Percentiles rank a stretch among this genome's conserved stretches.
phyloP scores from a whole-genome alignment of 2,888 invertebrate genomes.

The Hemaris fuciformis region DNA sequence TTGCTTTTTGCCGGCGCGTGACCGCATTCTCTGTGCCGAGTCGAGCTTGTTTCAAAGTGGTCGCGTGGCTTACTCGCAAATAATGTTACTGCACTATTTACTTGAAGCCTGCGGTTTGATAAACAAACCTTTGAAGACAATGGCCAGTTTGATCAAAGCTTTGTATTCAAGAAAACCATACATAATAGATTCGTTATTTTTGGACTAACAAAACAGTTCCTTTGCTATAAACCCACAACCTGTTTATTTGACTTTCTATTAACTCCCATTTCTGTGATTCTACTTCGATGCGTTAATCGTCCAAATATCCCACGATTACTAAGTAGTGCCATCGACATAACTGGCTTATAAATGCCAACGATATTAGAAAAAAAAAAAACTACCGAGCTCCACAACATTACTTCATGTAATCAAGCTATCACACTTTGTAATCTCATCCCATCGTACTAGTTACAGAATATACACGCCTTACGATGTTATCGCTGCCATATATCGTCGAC shows the following conservation, averaged over 20 bases:
- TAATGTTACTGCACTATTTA: not conserved
- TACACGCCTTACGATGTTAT: not conserved
- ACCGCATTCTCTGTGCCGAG: not conserved
- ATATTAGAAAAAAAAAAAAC: too few species aligned
- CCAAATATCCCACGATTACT: too few species aligned
- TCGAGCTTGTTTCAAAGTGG: not conserved
- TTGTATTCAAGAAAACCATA: too few species aligned
- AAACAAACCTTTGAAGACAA: not conserved
- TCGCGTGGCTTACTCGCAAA: not conserved
- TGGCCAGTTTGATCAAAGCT: not conserved
- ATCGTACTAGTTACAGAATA: not conserved
- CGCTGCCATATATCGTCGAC: not conserved
- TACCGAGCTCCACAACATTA: too few species aligned
- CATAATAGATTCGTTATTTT: too few species aligned
- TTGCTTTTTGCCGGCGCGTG: conserved; percentile 1
- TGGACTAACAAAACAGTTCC: too few species aligned
- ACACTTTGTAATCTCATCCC: not conserved
- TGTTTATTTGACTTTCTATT: too few species aligned
- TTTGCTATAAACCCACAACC: too few species aligned
- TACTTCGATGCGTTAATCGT: too few species aligned
- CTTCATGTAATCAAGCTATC: not conserved
- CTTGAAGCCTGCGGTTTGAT: not conserved
- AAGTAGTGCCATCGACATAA: too few species aligned
- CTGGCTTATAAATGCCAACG: too few species aligned
- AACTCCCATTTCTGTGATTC: too few species aligned